A percentile compares a stretch with the other conserved stretches of the same genome.
phyloP scores from a whole-genome alignment of 53 echinoderm and acorn worm species.

The Pentamera pediparva region DNA sequence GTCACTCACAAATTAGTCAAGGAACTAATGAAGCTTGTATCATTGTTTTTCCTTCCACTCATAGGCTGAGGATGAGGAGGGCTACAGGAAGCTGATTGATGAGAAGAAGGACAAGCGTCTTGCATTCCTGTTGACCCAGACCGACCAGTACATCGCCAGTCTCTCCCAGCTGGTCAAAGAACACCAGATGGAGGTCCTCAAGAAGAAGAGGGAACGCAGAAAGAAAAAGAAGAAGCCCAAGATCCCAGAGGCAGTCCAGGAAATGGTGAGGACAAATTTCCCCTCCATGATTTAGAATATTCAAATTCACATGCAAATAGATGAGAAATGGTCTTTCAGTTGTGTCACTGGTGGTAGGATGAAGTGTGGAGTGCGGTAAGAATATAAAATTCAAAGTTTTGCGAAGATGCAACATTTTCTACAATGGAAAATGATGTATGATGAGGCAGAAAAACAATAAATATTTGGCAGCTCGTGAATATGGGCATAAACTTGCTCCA shows the following conservation, averaged over 20 bases:
- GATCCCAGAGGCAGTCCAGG: conserved; percentile 1
- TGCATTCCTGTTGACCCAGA: conserved; percentile 88
- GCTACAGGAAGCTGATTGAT: conserved; percentile 95
- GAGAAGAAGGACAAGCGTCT: conserved; percentile 99
- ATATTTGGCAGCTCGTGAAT: too few species aligned
- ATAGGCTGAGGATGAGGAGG: conserved; percentile 99
- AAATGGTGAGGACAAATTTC: conserved; percentile 12
- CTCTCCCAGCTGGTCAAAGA: conserved; percentile 73
- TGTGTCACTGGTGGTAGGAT: not conserved
- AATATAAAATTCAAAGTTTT: too few species aligned
- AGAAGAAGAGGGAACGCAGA: conserved; percentile 69
- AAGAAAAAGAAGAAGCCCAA: conserved; percentile 67
- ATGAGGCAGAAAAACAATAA: too few species aligned
- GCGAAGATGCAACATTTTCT: too few species aligned
- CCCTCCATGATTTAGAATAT: not conserved
- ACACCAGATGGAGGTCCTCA: conserved; percentile 66
- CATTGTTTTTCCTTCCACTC: too few species aligned
- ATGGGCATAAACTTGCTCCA: too few species aligned
- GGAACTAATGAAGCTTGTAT: too few species aligned
- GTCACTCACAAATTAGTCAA: conserved; percentile 73
- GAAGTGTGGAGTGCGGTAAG: too few species aligned
- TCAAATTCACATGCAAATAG: not conserved
- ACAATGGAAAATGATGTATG: too few species aligned
- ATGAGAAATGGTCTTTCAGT: not conserved
- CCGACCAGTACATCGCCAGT: conserved; percentile 90